Conservation (phyloP, 2,113 vertebrate genomes). For the Pipa parva region DNA sequence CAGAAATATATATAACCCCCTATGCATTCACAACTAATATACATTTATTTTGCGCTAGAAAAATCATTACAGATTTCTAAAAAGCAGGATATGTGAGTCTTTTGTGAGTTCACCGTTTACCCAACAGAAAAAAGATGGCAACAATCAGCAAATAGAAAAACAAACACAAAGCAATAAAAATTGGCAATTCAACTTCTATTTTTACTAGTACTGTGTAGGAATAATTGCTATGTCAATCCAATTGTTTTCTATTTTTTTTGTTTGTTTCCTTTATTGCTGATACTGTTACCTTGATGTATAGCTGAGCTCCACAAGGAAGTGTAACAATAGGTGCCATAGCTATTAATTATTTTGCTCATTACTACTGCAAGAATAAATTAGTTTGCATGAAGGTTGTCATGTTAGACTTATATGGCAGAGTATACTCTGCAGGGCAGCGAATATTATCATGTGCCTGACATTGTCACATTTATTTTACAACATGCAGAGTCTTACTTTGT, state of each 20-base stretch:
- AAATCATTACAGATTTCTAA: not conserved
- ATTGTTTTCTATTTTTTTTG: constrained; percentile 12
- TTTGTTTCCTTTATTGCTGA: constrained; percentile 36
- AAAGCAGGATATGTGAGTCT: no score
- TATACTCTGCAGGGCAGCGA: constrained; percentile 48
- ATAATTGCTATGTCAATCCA: constrained; percentile 19
- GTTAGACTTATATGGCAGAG: constrained; percentile 53
- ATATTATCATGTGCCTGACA: constrained; percentile 47
- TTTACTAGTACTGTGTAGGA: not conserved
- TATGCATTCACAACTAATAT: no score
- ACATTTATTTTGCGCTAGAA: no score
- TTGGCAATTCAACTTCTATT: not conserved
- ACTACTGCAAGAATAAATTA: constrained; percentile 61
- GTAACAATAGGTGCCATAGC: constrained; percentile 60
- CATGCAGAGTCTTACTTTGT: no score
- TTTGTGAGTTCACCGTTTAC: no score
- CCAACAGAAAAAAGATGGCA: no score
- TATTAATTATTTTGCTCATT: constrained; percentile 66
- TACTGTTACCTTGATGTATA: constrained; percentile 28
- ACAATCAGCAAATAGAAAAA: no score
- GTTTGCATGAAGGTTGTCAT: constrained; percentile 57
- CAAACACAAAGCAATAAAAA: no score
- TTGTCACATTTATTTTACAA: constrained; percentile 26
- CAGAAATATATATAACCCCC: no score
- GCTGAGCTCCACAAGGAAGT: constrained; percentile 44